phyloP scores from a whole-genome alignment of 2,797 vertebrate genomes.

The Pangasius macronema region DNA sequence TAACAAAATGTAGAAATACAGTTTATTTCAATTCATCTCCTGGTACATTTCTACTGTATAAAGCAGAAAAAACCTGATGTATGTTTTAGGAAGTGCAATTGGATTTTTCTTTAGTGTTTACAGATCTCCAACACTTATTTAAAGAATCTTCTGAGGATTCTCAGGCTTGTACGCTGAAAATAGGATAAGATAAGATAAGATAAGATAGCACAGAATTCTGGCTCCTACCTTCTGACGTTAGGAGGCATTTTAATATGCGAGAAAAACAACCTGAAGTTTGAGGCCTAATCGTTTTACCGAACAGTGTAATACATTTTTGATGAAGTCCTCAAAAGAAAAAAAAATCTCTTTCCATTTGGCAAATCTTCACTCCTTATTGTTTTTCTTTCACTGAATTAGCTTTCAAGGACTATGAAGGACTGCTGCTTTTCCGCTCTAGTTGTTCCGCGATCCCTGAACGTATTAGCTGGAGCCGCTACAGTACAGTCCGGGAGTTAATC shows the following conservation, averaged over 20 bases:
- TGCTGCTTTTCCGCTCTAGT: conserved; percentile 26
- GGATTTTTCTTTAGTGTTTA: neutral
- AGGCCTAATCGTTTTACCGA: neutral
- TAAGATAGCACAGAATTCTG: neutral
- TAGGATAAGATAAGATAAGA: too few relatives aligned
- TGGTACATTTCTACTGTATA: neutral
- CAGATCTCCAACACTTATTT: neutral
- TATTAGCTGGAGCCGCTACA: conserved; percentile 5
- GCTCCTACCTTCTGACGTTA: neutral
- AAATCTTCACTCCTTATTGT: conserved; percentile 10
- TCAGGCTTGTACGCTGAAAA: neutral
- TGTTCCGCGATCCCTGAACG: conserved; percentile 17
- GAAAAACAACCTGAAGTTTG: neutral
- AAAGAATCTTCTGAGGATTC: neutral
- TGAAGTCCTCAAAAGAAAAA: neutral
- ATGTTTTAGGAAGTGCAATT: neutral
- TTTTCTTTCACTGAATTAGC: conserved; percentile 25
- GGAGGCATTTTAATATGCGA: neutral
- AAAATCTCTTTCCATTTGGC: neutral
- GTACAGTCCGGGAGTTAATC: conserved; percentile 12
- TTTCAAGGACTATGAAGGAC: conserved; percentile 37
- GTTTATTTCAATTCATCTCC: neutral
- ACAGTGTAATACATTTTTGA: conserved; percentile 1
- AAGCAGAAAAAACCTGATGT: neutral
- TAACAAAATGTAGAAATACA: neutral